Evolutionary conservation across 30 jellyfish, hydroid and myxozoan species (phyloP), one percentile per base, ranked within the genome.

Genomic region (Aurelia sp.): DNA sequence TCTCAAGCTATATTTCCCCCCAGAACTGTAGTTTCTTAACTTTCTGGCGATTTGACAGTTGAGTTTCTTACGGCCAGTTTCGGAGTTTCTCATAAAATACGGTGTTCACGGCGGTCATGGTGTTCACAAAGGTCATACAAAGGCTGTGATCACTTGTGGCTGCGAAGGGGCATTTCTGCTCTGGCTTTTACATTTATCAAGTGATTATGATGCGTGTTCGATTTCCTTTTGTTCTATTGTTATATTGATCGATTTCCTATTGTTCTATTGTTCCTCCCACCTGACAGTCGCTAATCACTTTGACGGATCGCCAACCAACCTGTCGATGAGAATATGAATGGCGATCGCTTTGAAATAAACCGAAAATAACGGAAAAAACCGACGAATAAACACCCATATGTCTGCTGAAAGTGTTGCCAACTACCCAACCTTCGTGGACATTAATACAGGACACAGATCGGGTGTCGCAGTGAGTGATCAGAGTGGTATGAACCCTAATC

Each of bases 241-340:
- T 50, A 41, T 31, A 59, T 63, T 44, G 55, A 44, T 44, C 55
- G 55, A 44, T 44, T 44, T 41, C 13, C 55, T 8, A 44, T 44
- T 44, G 55, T 44, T 44, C 15, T 8, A 44, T 44, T 44, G 55
- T 44, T 44, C 2, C 55, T 7, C 55, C 55, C 13, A 44, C 55
- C 55, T 44, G 55, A 44, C 86, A 61, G 21, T 60, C 86, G 78
- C 86, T 82, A 82, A 82, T 82, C 92, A 82, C 92, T 82, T 71
- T 74, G 63, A 50, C 91, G 63, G 92, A 82, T 82, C 92, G 55
- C 55, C 55, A 44, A 70, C 81, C 33, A 70, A 63, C 19, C 35
- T 22, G 85, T 82, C 90, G 92, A 82, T 55, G 75, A 44, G 24
- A 60, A 44, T 82, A 80, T 35, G 72, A 67, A 52, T 44, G 92